Conservation (phyloP, 2,888 invertebrate species). For the Stenodema calcarata region DNA sequence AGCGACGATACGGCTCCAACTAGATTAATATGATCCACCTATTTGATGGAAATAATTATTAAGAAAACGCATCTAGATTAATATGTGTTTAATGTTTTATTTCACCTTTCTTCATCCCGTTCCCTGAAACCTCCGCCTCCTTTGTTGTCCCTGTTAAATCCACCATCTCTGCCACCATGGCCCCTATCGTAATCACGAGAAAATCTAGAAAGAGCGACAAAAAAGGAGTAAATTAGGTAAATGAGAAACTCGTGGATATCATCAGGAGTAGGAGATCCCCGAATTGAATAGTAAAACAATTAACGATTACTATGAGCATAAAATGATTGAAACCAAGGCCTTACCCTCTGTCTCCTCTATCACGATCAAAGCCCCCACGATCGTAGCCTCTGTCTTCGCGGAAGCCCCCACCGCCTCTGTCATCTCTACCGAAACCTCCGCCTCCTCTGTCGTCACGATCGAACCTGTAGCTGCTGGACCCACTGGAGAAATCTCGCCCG, state of each 20-base stretch:
- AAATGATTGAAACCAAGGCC: background rate
- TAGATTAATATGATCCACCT: too few species aligned
- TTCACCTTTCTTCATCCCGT: slow-evolving; percentile 27
- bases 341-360: slow-evolving; percentile 15
- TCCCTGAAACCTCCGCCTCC: slow-evolving; percentile 1
- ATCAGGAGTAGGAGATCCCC: too few species aligned
- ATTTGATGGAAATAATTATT: too few species aligned
- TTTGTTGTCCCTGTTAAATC: background rate
- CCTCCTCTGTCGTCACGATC: slow-evolving; percentile 21
- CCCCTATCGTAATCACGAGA: background rate
- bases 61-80: too few species aligned
- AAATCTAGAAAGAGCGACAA: background rate
- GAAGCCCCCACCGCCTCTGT: background rate
- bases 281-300: too few species aligned
- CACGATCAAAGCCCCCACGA: background rate
- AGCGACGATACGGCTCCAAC: too few species aligned
- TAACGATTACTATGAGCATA: too few species aligned
- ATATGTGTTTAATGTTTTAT: too few species aligned
- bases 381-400: slow-evolving; percentile 21
- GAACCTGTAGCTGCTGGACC: slow-evolving; percentile 33
- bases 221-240: background rate
- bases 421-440: slow-evolving; percentile 5
- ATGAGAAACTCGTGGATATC: background rate
- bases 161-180: background rate
- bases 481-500: slow-evolving; percentile 28